Percentiles rank a stretch among this genome's conserved stretches.
These are phyloP conservation scores for Colius striatus DNA, from an alignment of 2,113 vertebrate species.

Conservation along the genomic window DNA sequence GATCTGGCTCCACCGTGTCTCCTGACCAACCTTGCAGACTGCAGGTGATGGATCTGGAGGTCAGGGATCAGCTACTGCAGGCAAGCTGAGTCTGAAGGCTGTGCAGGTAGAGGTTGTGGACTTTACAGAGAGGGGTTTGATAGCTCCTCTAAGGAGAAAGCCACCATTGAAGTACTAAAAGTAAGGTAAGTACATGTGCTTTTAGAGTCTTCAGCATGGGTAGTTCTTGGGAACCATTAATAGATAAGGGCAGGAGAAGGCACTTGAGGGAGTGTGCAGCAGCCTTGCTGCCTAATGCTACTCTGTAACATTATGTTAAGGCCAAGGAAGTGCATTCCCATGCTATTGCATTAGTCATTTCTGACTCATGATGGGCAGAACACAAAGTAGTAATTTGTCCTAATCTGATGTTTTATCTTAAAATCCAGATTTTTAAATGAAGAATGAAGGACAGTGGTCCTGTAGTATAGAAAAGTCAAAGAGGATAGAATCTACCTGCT, in stretches of 20 bases:
- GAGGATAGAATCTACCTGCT: neutral
- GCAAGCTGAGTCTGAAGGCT: neutral
- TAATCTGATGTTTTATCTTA: neutral
- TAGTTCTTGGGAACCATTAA: neutral
- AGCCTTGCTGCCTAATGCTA: neutral
- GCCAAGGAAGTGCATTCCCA: neutral
- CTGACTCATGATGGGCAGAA: neutral
- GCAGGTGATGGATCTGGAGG: neutral
- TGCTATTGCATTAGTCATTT: neutral
- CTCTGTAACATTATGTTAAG: neutral
- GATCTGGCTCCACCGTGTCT: neutral
- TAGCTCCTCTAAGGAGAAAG: neutral
- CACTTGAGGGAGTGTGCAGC: neutral
- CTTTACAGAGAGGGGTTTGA: neutral
- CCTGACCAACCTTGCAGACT: neutral
- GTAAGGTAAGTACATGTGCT: fast-evolving
- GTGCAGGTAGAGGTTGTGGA: neutral
- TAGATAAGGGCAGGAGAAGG: neutral
- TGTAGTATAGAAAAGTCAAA: neutral
- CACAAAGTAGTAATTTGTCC: neutral
- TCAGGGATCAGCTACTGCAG: neutral
- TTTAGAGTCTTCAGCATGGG: neutral
- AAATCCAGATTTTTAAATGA: neutral
- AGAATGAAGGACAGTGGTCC: neutral
- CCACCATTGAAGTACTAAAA: neutral